These are phyloP conservation scores for Pammene aurita DNA, from an alignment of 2,888 invertebrate genomes.

Conservation along the genomic window DNA sequence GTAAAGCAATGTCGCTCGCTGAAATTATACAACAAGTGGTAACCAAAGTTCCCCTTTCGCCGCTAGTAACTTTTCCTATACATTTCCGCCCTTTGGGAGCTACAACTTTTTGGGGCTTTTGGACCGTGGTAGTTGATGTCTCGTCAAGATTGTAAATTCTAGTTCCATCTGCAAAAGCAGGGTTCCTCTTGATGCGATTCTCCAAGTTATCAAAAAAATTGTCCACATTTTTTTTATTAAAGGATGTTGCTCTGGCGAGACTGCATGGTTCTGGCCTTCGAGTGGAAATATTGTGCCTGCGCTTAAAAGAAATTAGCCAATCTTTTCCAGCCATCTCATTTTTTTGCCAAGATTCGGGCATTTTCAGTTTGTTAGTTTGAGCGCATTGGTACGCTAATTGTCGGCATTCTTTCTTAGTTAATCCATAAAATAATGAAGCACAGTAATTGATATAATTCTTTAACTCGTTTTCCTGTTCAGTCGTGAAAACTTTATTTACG, in stretches of 20 bases:
- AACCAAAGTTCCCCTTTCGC: constrained; percentile 54
- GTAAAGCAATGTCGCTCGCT: constrained; percentile 51
- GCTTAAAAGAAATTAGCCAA: not conserved
- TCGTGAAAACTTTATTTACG: constrained; percentile 4
- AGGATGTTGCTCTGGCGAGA: constrained; percentile 15
- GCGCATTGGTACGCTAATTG: not conserved
- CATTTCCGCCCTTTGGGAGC: constrained; percentile 38
- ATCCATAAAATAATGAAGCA: constrained; percentile 2
- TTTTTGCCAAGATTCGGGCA: not conserved
- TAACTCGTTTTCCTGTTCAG: not conserved
- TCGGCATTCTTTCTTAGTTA: not conserved
- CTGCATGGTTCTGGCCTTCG: constrained; percentile 12
- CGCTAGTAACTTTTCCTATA: constrained; percentile 52
- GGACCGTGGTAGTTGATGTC: constrained; percentile 41
- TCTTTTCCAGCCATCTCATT: constrained; percentile 4
- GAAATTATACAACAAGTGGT: constrained; percentile 54
- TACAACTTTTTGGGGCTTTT: constrained; percentile 35
- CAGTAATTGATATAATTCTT: not conserved
- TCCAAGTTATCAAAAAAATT: not conserved
- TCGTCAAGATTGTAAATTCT: constrained; percentile 40
- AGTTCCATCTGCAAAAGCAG: constrained; percentile 41
- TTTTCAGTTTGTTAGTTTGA: not conserved
- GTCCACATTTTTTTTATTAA: not conserved
- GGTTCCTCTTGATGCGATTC: not conserved
- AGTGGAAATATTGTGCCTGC: not conserved